Evolutionary conservation across 1,140 invertebrate genomes (phyloP).

Genomic region (Hyposmocoma kahamanoa): DNA sequence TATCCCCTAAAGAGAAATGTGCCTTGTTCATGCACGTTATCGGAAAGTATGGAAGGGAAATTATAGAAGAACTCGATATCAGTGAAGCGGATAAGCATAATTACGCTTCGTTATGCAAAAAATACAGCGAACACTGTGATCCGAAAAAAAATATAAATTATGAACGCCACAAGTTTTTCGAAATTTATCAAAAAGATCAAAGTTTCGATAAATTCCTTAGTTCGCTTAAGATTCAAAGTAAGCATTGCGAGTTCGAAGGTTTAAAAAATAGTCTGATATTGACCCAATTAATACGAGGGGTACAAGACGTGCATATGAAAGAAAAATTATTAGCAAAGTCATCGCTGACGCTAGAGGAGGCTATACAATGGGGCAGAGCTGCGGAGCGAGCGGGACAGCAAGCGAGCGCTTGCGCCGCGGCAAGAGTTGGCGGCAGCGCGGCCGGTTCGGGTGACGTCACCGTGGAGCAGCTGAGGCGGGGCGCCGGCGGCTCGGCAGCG

Average conservation of each 20-base stretch:
- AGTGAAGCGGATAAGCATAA: background rate
- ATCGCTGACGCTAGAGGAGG: background rate
- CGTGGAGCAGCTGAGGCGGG: background rate
- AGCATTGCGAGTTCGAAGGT: background rate
- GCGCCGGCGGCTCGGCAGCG: background rate
- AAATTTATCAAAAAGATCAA: background rate
- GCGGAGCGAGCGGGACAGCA: background rate
- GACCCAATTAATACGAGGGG: background rate
- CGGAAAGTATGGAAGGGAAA: constrained; percentile 12
- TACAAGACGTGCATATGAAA: background rate
- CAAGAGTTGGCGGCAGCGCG: background rate
- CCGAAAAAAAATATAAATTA: constrained; percentile 13
- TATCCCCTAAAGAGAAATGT: constrained; percentile 6
- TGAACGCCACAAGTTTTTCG: constrained; percentile 12
- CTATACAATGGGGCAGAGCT: background rate
- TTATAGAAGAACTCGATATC: constrained; percentile 13
- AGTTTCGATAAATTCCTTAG: background rate
- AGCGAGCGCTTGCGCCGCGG: background rate
- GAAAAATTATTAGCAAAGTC: background rate
- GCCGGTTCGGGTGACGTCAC: background rate
- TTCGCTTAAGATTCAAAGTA: background rate
- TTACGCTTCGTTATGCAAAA: constrained; percentile 5
- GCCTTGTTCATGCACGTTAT: constrained; percentile 18
- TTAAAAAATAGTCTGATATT: background rate
- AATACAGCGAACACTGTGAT: constrained; percentile 10